phyloP scores from a whole-genome alignment of 2,797 vertebrate genomes.

The Buphagus erythrorhynchus region DNA sequence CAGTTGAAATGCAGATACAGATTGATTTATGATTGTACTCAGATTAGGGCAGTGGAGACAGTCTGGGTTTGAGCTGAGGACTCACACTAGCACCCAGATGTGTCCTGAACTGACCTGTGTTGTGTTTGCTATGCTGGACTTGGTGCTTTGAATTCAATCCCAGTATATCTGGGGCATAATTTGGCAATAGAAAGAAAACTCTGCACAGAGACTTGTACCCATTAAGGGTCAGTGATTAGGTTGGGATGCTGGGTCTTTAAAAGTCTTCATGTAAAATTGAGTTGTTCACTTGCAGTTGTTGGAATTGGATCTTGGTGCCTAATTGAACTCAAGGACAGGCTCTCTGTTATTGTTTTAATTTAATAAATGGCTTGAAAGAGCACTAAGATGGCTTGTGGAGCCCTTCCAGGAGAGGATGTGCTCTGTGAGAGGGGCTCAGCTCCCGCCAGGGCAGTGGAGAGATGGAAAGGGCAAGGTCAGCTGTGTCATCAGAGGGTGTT shows the following conservation, averaged over 20 bases:
- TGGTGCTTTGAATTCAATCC: background rate
- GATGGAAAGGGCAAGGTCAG: background rate
- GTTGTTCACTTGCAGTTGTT: background rate
- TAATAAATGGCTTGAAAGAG: background rate
- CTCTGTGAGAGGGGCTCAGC: background rate
- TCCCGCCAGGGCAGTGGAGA: background rate
- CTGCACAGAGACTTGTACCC: background rate
- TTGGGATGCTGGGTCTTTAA: background rate
- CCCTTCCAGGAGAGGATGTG: background rate
- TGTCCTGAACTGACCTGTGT: background rate
- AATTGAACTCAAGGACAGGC: background rate
- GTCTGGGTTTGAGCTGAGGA: background rate
- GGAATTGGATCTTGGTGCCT: background rate
- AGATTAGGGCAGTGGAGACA: background rate
- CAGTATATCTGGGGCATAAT: background rate
- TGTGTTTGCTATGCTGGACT: background rate
- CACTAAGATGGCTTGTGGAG: background rate
- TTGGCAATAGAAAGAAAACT: background rate
- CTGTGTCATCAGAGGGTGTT: fast-evolving
- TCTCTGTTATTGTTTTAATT: background rate
- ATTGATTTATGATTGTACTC: background rate
- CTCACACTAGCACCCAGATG: background rate
- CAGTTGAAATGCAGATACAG: background rate
- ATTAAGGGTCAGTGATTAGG: background rate
- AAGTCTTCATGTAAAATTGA: background rate